Conservation (phyloP, 2,888 invertebrate genomes). For the Diarsia brunnea region DNA sequence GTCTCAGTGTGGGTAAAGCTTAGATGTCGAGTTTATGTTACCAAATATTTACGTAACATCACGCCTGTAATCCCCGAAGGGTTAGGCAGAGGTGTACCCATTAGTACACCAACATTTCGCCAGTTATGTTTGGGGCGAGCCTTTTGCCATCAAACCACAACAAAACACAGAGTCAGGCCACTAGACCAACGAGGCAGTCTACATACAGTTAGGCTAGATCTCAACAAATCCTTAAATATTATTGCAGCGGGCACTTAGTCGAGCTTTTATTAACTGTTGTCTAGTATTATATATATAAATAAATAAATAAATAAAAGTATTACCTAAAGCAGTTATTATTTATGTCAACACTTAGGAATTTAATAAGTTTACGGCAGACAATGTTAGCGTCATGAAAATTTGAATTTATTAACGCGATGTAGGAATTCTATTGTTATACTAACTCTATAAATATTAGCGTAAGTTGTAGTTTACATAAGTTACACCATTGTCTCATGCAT, state of each 20-base stretch:
- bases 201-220: no score
- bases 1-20: not conserved
- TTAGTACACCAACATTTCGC: no score
- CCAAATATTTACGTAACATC: constrained; percentile 5
- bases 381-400: constrained; percentile 30
- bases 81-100: no score
- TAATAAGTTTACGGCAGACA: constrained; percentile 17
- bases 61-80: no score
- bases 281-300: no score
- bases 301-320: no score
- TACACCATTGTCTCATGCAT: constrained; percentile 45
- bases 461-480: constrained; percentile 35
- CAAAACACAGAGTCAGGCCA: no score
- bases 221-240: no score
- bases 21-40: not conserved
- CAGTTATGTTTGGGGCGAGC: no score
- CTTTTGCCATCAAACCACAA: no score
- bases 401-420: constrained; percentile 41
- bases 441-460: constrained; percentile 23
- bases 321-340: not conserved
- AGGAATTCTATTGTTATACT: constrained; percentile 48
- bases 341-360: constrained; percentile 12
- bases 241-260: no score
- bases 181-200: no score
- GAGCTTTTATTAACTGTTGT: not conserved